Percentiles rank a stretch among this genome's conserved stretches.
phyloP scores from a whole-genome alignment of 1,140 invertebrate genomes.

The Euura lappo region DNA sequence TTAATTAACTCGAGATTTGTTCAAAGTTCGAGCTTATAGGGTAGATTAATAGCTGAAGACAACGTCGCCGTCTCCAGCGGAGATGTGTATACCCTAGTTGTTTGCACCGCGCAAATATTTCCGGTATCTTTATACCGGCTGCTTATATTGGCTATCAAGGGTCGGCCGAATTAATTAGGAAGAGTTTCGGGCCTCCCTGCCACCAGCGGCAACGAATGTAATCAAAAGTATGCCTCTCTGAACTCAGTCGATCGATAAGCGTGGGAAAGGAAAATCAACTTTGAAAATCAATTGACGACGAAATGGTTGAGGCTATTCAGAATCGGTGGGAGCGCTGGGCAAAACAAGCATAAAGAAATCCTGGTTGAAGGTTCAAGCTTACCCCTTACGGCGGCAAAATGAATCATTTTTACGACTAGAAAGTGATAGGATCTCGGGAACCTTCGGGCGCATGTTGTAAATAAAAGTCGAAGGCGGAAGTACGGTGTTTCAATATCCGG shows the following conservation, averaged over 20 bases:
- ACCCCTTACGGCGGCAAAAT: background rate
- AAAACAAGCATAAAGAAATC: background rate
- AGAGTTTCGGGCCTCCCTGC: background rate
- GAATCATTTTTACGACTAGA: background rate
- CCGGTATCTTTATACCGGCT: background rate
- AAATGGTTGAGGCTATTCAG: too few relatives aligned
- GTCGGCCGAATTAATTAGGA: background rate
- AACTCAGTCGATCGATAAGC: too few relatives aligned
- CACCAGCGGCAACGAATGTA: background rate
- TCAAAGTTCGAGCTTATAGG: background rate
- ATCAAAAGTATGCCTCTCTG: background rate
- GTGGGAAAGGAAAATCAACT: too few relatives aligned
- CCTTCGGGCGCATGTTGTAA: background rate
- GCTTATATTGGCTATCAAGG: too few relatives aligned
- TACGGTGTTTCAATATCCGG: conserved; percentile 3
- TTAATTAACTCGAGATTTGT: background rate
- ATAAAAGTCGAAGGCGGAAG: background rate
- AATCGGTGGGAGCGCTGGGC: too few relatives aligned
- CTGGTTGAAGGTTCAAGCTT: background rate
- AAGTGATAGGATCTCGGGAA: background rate
- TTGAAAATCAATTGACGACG: too few relatives aligned
- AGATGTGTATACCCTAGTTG: background rate
- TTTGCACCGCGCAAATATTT: background rate
- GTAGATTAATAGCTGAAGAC: background rate
- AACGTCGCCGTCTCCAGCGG: background rate